Base-by-base conservation (phyloP, 2,888 invertebrate species). In the Spisula subtruncata region DNA sequence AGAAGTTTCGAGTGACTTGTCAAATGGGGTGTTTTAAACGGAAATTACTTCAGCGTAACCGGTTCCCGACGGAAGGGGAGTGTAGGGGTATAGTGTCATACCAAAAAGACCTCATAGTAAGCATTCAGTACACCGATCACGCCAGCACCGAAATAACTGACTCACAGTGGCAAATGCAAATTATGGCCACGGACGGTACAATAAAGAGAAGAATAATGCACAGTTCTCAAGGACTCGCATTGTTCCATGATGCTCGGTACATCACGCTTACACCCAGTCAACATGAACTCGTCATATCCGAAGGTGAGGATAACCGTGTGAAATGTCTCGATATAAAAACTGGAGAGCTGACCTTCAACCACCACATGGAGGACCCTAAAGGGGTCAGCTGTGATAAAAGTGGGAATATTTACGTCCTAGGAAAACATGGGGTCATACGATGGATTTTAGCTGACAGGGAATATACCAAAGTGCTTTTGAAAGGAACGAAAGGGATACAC, bases 331-430 rank as follows among this genome's bases (percentile, higher is more conserved):
- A 91, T 89, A 81, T 92, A 29, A 86, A 90, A 81, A 85, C 85
- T 75, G 91, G 90, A 75, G 89, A 90, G 75, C 66, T 91, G 66
- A 91, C 91, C 20, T 92, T 90, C 54, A 91, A 92, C 51, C 91
- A 91, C n/a, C 88, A 91, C 29, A 91, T 92, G 89, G 92, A 92
- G 35, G 92, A 92, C 32, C 92, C 92, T 35, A 92, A 90, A 84
- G 92, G 92, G 25, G 56, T 91, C 5, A 79, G 41, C n/a, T 89
- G 90, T 81, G 92, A 92, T 56, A 92, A 91, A 84, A 88, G 83
- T 84, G 89, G 88, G 29, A 91, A 92, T 51, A 91, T 92, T 51
- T 92, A 91, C 75, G 89, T 92, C 25, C 81, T 92, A 0, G 92
- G 92, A n/a, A 91, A 89, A 79, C 83, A 91, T 60, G 92, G 91